Base-by-base conservation (phyloP, 2,888 invertebrate genomes). In the Philonicus albiceps region DNA sequence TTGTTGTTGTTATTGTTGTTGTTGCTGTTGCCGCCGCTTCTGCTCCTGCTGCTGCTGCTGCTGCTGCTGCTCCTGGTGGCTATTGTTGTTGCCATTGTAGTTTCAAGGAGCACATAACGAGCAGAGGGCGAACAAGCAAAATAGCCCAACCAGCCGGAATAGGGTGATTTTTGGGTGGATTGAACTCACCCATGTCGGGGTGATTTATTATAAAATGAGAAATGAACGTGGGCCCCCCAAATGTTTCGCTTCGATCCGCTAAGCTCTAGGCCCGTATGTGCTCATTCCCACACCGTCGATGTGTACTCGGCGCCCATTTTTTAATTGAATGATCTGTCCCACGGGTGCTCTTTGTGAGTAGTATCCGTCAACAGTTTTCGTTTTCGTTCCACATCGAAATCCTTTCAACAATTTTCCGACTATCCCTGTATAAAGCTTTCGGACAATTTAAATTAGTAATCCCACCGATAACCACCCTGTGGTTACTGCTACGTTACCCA, bases 61-160 rank as follows among this genome's bases (percentile, higher is more conserved):
- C 40, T 85, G 83, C 30, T 86, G 75, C 64, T 85, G 75, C 76
- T 81, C 72, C 73, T 64, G n/a, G 19, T 85, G 83, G 75, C 64
- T 75, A 86, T 83, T 43, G 19, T 74, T 85, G 84, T 75, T 85
- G 84, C 72, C 86, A 81, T 73, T 84, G 84, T 87, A 74, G 88
- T 76, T 81, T 86, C 53, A 83, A 86, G 81, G 80, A 87, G 86
- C 83, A 86, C 86, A 81, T 86, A 86, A 75, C 86, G 74, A 83
- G 55, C 72, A 55, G 49, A 83, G 80, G 55, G 87, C 81, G 85
- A 76, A 53, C 83, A 83, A 83, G 83, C 49, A 83, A 83, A 83
- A 83, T 72, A 83, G 72, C 83, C 55, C 72, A 55, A 83, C 83
- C 83, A 83, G 83, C 83, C 83, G 83, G 83, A 83, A 83, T 83